These are phyloP conservation scores for Thamnaconus septentrionalis DNA, from an alignment of 2,113 vertebrate genomes.

Conservation along the genomic window DNA sequence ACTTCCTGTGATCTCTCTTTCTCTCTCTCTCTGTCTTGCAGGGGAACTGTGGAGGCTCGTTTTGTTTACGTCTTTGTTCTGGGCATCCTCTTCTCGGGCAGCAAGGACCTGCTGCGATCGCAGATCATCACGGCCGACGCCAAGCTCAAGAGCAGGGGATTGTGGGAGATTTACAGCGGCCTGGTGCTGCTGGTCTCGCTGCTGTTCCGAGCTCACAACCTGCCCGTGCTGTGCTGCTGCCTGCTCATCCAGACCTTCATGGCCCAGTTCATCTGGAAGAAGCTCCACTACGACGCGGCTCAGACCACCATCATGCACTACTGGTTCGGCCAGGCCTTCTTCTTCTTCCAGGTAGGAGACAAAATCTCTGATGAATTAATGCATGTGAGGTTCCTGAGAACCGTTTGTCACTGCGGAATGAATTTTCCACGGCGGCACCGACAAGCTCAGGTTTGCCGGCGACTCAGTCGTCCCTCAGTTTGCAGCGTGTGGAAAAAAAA, in stretches of 20 bases:
- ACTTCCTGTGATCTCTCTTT: neutral
- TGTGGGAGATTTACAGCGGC: constrained; percentile 92
- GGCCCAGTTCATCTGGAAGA: constrained; percentile 88
- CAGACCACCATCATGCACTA: constrained; percentile 94
- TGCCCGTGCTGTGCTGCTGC: constrained; percentile 86
- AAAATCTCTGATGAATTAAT: neutral
- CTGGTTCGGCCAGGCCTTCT: constrained; percentile 98
- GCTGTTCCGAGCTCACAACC: constrained; percentile 89
- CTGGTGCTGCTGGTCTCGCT: constrained; percentile 86
- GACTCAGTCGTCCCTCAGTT: too few relatives aligned
- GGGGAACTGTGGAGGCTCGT: constrained; percentile 92
- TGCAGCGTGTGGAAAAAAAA: too few relatives aligned
- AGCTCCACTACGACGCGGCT: constrained; percentile 82
- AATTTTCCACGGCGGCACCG: too few relatives aligned
- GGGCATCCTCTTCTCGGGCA: constrained; percentile 91
- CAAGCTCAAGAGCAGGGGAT: constrained; percentile 76
- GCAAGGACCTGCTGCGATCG: constrained; percentile 87
- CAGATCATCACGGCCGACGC: constrained; percentile 79
- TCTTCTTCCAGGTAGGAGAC: constrained; percentile 93
- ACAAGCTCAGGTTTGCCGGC: too few relatives aligned
- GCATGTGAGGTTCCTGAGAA: too few relatives aligned
- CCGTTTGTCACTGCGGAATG: too few relatives aligned
- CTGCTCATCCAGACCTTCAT: constrained; percentile 86
- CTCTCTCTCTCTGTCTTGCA: constrained; percentile 56
- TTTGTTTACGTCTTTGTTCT: constrained; percentile 94